phyloP scores from a whole-genome alignment of 2,113 vertebrate genomes.

The Thamnaconus septentrionalis region DNA sequence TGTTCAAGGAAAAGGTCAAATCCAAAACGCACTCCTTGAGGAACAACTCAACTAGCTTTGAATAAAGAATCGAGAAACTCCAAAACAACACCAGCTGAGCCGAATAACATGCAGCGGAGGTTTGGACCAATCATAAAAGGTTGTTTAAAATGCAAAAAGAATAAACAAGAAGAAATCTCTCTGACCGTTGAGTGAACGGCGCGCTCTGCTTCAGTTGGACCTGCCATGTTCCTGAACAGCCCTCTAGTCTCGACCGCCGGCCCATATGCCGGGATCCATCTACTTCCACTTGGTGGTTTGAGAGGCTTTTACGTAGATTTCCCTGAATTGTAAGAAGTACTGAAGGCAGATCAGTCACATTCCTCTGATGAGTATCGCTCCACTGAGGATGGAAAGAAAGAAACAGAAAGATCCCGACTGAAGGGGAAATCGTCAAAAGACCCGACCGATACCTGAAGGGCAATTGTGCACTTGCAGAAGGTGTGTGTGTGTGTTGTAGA shows the following conservation, averaged over 20 bases:
- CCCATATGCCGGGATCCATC: not conserved
- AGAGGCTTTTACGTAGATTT: constrained; percentile 47
- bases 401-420: not conserved
- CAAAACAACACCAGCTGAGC: too few species aligned
- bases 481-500: constrained; percentile 8
- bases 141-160: not conserved
- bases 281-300: not conserved
- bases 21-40: constrained; percentile 23
- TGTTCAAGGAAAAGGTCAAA: constrained; percentile 37
- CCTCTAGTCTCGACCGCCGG: not conserved
- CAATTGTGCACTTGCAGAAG: constrained; percentile 28
- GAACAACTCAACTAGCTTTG: too few species aligned
- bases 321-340: constrained; percentile 50
- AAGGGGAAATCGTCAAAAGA: too few species aligned
- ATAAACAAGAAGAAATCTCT: not conserved
- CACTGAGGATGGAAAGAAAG: constrained; percentile 1
- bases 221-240: constrained; percentile 8
- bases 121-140: constrained; percentile 11
- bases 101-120: constrained; percentile 17
- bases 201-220: constrained; percentile 10
- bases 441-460: constrained; percentile 31
- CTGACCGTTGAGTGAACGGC: not conserved
- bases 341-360: constrained; percentile 47
- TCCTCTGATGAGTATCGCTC: constrained; percentile 26
- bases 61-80: too few species aligned